Evolutionary conservation across 2,113 vertebrate species (phyloP), one percentile per base, ranked within the genome.

Genomic region (Antechinus stuartii): DNA sequence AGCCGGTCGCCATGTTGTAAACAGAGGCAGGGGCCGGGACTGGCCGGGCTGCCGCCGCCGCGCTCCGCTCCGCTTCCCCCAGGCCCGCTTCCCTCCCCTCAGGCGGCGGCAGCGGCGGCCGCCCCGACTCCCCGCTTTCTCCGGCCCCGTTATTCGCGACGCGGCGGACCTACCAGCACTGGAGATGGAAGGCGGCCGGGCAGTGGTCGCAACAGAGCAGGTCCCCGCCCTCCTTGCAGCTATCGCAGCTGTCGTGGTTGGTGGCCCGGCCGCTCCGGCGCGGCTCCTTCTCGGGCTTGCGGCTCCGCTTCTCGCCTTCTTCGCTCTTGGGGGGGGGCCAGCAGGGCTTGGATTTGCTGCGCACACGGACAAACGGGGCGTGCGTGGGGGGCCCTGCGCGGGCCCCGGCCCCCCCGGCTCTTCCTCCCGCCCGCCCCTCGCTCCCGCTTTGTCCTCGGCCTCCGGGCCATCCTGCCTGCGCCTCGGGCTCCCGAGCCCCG

Each of bases 211-310:
- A 99, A 98, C 99, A 99, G 42, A 99, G 98, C 96, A 99, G 98
- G 97, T 99, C 99, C 35, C 99, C 99, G 94, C 99, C 99, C 98
- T 99, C 99, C 98, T 99, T 99, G 98, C 99, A 99, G 97, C 99
- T 99, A 97, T 99, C 99, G 97, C 99, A 99, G 98, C 99, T 99
- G 98, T 99, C 99, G 97, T 99, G 99, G 99, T 99, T 99, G 96
- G 99, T 99, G 98, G 99, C 99, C 98, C 99, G 98, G 97, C 99
- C 99, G 98, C 99, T 99, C 97, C 99, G 99, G 98, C 99, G 98
- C 91, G 99, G 99, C 98, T 99, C 99, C 98, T 99, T 99, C 97
- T 99, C 99, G 93, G 99, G 98, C 98, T 99, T 99, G 98, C 99
- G 98, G 98, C 98, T 98, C 98, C 99, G 98, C 98, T 99, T 99